Evolutionary conservation across 2,113 vertebrate species (phyloP).

Genomic region (Caretta caretta): DNA sequence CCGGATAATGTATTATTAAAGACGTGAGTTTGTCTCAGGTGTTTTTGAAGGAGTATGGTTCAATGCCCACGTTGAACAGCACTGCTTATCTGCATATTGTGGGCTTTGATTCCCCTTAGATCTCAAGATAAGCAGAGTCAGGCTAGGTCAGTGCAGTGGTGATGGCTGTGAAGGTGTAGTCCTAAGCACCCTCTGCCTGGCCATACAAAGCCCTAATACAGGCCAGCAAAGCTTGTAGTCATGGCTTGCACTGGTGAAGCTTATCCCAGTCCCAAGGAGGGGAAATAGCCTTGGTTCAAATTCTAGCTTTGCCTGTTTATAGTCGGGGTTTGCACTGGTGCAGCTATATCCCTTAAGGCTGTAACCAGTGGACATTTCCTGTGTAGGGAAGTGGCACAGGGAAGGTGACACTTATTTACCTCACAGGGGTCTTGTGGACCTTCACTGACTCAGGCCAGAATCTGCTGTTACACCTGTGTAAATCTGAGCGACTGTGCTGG

Average conservation of each 20-base stretch:
- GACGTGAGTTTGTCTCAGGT: background rate
- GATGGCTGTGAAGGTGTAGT: background rate
- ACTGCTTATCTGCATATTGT: background rate
- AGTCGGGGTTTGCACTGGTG: background rate
- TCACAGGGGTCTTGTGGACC: conserved; percentile 13
- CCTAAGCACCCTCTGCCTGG: background rate
- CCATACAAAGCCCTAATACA: background rate
- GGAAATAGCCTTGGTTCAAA: background rate
- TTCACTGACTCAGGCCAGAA: background rate
- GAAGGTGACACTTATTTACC: background rate
- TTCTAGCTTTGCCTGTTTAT: background rate
- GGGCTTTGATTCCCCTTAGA: conserved; percentile 9
- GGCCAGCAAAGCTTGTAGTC: background rate
- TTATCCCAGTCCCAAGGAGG: background rate
- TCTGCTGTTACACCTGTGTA: background rate
- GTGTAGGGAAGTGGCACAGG: background rate
- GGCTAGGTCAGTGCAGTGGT: background rate
- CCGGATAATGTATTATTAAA: background rate
- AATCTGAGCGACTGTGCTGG: background rate
- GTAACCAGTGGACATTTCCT: background rate
- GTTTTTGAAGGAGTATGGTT: background rate
- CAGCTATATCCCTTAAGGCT: background rate
- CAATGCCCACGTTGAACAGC: rapidly evolving
- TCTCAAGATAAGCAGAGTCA: background rate
- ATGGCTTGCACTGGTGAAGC: background rate